Percentiles rank a stretch among this genome's conserved stretches.
Conservation (phyloP, 2,113 vertebrate species). For the Tringa solitaria region DNA sequence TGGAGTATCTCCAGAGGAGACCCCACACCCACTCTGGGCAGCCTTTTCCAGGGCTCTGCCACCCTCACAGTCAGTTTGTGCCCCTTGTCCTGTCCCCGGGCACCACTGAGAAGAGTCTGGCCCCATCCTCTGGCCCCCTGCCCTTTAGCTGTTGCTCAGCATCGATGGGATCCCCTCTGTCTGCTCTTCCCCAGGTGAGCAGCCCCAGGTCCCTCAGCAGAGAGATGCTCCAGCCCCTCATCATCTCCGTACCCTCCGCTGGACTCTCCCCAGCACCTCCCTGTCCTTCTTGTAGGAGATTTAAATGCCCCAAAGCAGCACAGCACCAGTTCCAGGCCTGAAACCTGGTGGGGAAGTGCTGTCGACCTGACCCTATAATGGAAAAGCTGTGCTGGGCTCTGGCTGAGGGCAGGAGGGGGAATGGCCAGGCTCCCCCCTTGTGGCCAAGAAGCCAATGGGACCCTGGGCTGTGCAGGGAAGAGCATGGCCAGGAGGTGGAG, state of each 20-base stretch:
- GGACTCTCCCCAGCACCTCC: neutral
- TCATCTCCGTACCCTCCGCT: neutral
- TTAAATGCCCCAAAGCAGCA: neutral
- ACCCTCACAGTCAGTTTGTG: neutral
- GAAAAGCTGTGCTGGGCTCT: accelerated
- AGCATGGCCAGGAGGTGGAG: too few relatives aligned
- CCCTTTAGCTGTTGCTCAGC: neutral
- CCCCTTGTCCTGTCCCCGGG: neutral
- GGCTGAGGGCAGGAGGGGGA: accelerated
- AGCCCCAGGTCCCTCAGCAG: neutral
- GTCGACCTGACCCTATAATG: accelerated
- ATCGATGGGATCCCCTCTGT: too few relatives aligned
- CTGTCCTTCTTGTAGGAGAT: neutral
- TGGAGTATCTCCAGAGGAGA: too few relatives aligned
- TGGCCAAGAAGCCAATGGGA: too few relatives aligned
- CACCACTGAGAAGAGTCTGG: too few relatives aligned
- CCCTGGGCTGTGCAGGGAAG: too few relatives aligned
- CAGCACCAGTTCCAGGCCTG: neutral
- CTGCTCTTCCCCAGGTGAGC: too few relatives aligned
- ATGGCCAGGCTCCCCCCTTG: too few relatives aligned
- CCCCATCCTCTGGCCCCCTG: neutral
- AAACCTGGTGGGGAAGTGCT: accelerated
- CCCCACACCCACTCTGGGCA: too few relatives aligned
- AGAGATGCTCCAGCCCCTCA: neutral
- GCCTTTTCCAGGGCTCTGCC: neutral